Base-by-base conservation (phyloP, 2,113 vertebrate genomes). In the Callionymus lyra region DNA sequence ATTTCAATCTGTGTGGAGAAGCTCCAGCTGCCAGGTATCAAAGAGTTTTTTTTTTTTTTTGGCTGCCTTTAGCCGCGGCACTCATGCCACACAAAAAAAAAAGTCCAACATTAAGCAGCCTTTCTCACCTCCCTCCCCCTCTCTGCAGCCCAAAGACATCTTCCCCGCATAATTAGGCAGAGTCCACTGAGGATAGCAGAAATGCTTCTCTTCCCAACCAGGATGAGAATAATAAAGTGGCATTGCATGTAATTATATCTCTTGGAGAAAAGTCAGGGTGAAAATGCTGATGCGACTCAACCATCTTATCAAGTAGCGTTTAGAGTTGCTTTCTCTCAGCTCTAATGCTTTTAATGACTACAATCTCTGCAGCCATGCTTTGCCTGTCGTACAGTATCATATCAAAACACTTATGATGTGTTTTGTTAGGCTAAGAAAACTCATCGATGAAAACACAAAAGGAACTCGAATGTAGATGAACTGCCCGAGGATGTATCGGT, bases 141-240 rank as follows among this genome's bases (percentile, higher is more conserved):
- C 38, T 12, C 16, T 1, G 37, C 34, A 55, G 47, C 72, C 61
- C 47, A 65, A 62, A 68, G 65, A 54, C 55, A 61, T 68, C 62
- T 64, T 55, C 53, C 57, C 64, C 63, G 56, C 59, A 80, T 77
- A 82, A 80, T 83, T 72, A 79, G 58, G 40, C 41, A 41, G 35
- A 63, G 41, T 63, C 70, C 65, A 49, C 31, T 8, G 68, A 68
- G 68, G 66, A 54, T 56, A 34, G n/a, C 9, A 31, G 17, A 55
- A 37, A 44, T 48, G 42, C 44, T 33, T 54, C 51, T 17, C 33
- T 21, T 36, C 35, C 18, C 16, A 4, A 31, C 27, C 38, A 53
- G 57, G 27, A 65, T 44, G 31, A 52, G 27, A 44, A 47, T 47
- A 48, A 49, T 53, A 56, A 67, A 50, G 46, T 44, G 41, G 38